Percentiles rank a stretch among this genome's conserved stretches.
phyloP scores from a whole-genome alignment of 2,888 invertebrate genomes.

The Drosophila niveifrons region DNA sequence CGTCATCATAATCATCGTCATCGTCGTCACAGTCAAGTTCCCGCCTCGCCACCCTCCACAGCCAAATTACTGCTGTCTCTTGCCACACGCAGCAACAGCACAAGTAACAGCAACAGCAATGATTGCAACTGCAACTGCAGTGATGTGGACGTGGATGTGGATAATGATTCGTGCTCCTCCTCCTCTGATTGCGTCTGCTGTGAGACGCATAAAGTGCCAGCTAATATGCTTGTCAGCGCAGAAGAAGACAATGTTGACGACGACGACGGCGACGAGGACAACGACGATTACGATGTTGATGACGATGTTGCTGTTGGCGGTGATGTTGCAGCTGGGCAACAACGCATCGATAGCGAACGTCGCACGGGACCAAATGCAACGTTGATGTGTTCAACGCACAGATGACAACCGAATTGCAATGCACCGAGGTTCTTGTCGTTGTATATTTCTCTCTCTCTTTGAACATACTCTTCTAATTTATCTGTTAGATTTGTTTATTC shows the following conservation, averaged over 20 bases:
- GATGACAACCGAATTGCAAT: slow-evolving; percentile 72
- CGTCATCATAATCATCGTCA: slow-evolving; percentile 29
- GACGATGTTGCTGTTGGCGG: slow-evolving; percentile 25
- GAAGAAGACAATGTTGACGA: slow-evolving; percentile 30
- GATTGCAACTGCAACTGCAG: slow-evolving; percentile 51
- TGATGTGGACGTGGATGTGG: slow-evolving; percentile 38
- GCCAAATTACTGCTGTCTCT: slow-evolving; percentile 73
- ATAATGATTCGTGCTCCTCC: slow-evolving; percentile 42
- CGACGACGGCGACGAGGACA: slow-evolving; percentile 18
- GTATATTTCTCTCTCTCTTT: slow-evolving; percentile 24
- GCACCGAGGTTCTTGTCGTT: slow-evolving; percentile 79
- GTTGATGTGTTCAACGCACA: slow-evolving; percentile 57
- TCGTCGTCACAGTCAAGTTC: slow-evolving; percentile 18
- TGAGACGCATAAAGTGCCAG: slow-evolving; percentile 21
- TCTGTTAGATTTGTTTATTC: slow-evolving; percentile 11
- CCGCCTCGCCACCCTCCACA: slow-evolving; percentile 58
- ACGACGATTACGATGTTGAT: slow-evolving; percentile 20
- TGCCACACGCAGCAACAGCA: slow-evolving; percentile 55
- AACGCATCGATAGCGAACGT: slow-evolving; percentile 16
- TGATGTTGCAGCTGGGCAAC: slow-evolving; percentile 34
- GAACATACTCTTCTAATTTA: not conserved
- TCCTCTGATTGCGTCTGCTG: slow-evolving; percentile 51
- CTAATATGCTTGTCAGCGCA: slow-evolving; percentile 30
- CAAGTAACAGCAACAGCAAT: slow-evolving; percentile 31
- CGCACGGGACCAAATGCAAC: slow-evolving; percentile 40